Conservation (phyloP, 37 sponge, comb jelly and placozoan genomes). For the Agelas oroides region DNA sequence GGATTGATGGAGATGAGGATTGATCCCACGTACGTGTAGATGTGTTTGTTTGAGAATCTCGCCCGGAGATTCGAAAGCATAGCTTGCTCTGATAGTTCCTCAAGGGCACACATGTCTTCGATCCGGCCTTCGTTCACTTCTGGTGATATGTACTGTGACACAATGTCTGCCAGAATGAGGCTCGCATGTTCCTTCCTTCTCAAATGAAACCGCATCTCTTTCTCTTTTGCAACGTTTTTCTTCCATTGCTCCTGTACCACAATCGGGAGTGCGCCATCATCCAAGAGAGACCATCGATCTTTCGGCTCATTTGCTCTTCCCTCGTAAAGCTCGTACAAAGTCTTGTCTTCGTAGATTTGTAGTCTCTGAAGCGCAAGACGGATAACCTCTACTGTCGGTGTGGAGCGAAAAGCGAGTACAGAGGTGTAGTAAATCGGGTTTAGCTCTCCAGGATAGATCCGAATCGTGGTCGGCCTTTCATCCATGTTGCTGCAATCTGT, state of each 20-base stretch:
- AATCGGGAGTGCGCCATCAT: slow-evolving; percentile 50
- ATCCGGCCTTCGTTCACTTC: slow-evolving; percentile 38
- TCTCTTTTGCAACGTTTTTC: slow-evolving; percentile 17
- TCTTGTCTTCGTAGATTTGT: slow-evolving; percentile 74
- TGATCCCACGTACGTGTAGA: slow-evolving; percentile 97
- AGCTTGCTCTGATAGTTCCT: slow-evolving; percentile 85
- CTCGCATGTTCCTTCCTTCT: slow-evolving; percentile 31
- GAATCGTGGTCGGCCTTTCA: slow-evolving; percentile 29
- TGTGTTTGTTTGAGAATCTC: slow-evolving; percentile 82
- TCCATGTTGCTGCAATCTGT: slow-evolving; percentile 45
- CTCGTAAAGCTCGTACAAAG: slow-evolving; percentile 62
- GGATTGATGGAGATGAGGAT: slow-evolving; percentile 95
- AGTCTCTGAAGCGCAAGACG: slow-evolving; percentile 60
- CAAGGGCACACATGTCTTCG: slow-evolving; percentile 84
- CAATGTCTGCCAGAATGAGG: slow-evolving; percentile 45
- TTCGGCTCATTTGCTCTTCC: slow-evolving; percentile 18
- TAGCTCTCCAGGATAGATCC: slow-evolving; percentile 49
- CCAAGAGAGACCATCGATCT: slow-evolving; percentile 18
- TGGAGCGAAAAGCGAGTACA: slow-evolving; percentile 54
- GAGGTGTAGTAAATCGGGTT: slow-evolving; percentile 50
- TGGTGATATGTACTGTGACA: slow-evolving; percentile 40
- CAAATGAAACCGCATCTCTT: slow-evolving; percentile 40
- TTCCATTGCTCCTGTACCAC: slow-evolving; percentile 47
- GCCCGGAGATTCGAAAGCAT: slow-evolving; percentile 81
- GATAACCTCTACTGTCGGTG: slow-evolving; percentile 53